Conservation (phyloP, 2,113 vertebrate species). For the Chaenogobius annularis region DNA sequence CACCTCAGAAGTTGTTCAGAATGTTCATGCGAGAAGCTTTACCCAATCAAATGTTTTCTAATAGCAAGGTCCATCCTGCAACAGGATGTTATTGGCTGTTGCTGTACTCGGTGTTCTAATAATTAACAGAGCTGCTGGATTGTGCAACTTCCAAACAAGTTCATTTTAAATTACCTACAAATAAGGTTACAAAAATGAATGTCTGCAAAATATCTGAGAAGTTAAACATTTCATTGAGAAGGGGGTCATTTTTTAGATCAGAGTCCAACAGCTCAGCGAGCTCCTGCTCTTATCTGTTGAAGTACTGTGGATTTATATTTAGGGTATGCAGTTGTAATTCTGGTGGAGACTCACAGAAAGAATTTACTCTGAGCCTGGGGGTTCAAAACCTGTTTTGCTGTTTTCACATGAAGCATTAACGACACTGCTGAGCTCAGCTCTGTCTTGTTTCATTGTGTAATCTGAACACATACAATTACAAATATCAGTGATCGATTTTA, state of each 20-base stretch:
- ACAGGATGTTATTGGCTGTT: too few relatives aligned
- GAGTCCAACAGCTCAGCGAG: not conserved
- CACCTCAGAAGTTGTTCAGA: not conserved
- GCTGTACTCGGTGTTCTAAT: too few relatives aligned
- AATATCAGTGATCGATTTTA: too few relatives aligned
- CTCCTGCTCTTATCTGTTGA: not conserved
- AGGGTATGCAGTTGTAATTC: not conserved
- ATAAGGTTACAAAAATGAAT: not conserved
- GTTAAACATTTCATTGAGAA: not conserved
- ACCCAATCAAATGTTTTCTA: not conserved
- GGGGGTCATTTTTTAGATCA: not conserved
- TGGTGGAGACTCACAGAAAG: not conserved
- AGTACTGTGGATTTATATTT: not conserved
- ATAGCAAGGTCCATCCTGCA: not conserved
- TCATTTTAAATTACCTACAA: too few relatives aligned
- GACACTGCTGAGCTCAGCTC: not conserved
- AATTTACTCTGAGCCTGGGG: slow-evolving; percentile 5
- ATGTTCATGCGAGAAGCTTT: not conserved
- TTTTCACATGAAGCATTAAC: not conserved
- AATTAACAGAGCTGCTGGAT: too few relatives aligned
- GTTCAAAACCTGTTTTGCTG: not conserved
- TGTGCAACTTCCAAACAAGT: too few relatives aligned
- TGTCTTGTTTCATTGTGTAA: not conserved
- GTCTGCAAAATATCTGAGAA: not conserved
- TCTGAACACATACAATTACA: not conserved